These are phyloP conservation scores for Pogonomyrmex californicus DNA, from an alignment of 1,140 invertebrate genomes.

Conservation along the genomic window DNA sequence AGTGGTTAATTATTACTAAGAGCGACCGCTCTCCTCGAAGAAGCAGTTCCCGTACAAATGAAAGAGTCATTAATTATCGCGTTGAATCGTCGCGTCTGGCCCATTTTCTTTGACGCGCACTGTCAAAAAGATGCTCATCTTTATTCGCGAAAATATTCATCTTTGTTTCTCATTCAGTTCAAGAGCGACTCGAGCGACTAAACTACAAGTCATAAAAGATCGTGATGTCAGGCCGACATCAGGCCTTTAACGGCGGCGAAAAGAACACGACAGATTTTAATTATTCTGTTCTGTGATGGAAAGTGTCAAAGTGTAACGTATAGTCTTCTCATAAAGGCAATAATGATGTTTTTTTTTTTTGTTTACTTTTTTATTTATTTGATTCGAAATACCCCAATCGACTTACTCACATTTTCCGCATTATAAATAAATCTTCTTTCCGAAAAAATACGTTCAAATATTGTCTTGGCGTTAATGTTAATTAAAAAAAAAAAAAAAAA, in stretches of 20 bases:
- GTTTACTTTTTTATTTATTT: not conserved
- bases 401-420: no score
- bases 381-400: not conserved
- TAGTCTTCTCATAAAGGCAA: not conserved
- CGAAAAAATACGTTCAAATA: no score
- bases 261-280: not conserved
- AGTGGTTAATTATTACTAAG: conserved; percentile 54
- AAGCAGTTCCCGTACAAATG: conserved; percentile 29
- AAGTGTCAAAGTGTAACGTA: not conserved
- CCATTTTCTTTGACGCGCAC: not conserved
- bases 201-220: not conserved
- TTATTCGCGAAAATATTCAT: conserved; percentile 43
- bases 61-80: conserved; percentile 45
- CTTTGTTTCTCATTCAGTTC: not conserved
- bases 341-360: no score
- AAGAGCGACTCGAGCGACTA: not conserved
- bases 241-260: not conserved
- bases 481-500: no score
- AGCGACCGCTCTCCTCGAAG: conserved; percentile 9
- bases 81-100: conserved; percentile 11
- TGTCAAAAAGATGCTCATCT: conserved; percentile 25
- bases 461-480: no score
- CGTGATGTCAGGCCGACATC: not conserved
- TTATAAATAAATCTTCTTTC: no score
- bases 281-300: not conserved